Evolutionary conservation across 2,888 invertebrate species (phyloP).

Genomic region (Sericinus montela): DNA sequence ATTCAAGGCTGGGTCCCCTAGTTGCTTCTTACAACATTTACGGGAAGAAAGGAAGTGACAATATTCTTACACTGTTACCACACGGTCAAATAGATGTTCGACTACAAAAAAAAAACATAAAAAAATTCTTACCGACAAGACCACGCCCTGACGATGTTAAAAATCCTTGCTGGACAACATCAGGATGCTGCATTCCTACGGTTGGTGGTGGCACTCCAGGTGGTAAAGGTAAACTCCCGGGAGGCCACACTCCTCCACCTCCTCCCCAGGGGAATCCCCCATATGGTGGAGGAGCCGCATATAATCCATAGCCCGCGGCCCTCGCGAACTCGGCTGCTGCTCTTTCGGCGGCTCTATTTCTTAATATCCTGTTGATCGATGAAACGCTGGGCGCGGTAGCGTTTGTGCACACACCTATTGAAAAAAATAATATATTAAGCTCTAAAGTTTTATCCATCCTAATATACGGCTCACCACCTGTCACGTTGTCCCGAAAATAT

Average conservation of each 20-base stretch:
- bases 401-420: slow-evolving; percentile 94
- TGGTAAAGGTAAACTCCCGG: slow-evolving; percentile 77
- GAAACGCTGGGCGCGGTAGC: slow-evolving; percentile 97
- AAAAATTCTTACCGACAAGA: slow-evolving; percentile 47
- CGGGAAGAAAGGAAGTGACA: too few relatives aligned
- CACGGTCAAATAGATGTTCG: too few relatives aligned
- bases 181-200: slow-evolving; percentile 68
- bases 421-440: too few relatives aligned
- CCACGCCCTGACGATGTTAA: slow-evolving; percentile 57
- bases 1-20: too few relatives aligned
- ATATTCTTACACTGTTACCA: too few relatives aligned
- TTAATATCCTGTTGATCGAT: slow-evolving; percentile 96
- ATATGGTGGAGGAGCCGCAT: slow-evolving; percentile 86
- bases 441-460: too few relatives aligned
- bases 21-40: too few relatives aligned
- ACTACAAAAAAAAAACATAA: too few relatives aligned
- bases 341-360: slow-evolving; percentile 97
- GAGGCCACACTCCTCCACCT: slow-evolving; percentile 74
- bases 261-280: slow-evolving; percentile 79
- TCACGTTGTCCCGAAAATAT: too few relatives aligned
- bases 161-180: slow-evolving; percentile 69
- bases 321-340: slow-evolving; percentile 97
- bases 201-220: slow-evolving; percentile 67
- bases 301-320: slow-evolving; percentile 93
- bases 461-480: too few relatives aligned